phyloP scores from a whole-genome alignment of 1,140 invertebrate species.

The Heliconius melpomene region DNA sequence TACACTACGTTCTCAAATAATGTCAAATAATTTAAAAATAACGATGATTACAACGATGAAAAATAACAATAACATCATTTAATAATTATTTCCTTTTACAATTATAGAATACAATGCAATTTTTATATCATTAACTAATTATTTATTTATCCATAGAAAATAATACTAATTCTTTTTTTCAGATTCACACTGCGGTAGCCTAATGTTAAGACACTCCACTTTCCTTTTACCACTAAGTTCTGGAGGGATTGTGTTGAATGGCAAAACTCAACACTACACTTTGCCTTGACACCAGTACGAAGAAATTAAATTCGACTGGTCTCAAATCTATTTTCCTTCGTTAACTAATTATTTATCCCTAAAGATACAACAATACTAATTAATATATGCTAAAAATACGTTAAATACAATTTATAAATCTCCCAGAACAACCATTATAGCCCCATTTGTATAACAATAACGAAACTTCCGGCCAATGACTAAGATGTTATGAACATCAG shows the following conservation, averaged over 20 bases:
- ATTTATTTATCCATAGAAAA: not conserved
- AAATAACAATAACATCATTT: not conserved
- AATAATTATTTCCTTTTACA: not conserved
- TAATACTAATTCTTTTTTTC: not conserved
- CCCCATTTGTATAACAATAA: not conserved
- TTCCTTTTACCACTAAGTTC: no score
- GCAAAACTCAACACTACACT: no score
- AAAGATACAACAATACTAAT: not conserved
- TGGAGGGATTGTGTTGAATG: no score
- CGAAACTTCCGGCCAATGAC: not conserved
- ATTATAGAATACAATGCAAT: not conserved
- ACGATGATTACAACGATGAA: not conserved
- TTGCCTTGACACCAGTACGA: no score
- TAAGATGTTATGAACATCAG: constrained; percentile 31
- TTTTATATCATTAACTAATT: no score
- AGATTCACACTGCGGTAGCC: no score
- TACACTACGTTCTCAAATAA: not conserved
- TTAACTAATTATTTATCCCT: not conserved
- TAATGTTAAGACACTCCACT: no score
- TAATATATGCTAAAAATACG: not conserved
- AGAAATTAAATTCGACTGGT: no score
- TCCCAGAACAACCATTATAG: not conserved
- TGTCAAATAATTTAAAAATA: not conserved
- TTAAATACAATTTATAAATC: not conserved
- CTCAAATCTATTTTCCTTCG: no score